Evolutionary conservation across 2,113 vertebrate genomes (phyloP).

Genomic region (Diadophis punctatus): DNA sequence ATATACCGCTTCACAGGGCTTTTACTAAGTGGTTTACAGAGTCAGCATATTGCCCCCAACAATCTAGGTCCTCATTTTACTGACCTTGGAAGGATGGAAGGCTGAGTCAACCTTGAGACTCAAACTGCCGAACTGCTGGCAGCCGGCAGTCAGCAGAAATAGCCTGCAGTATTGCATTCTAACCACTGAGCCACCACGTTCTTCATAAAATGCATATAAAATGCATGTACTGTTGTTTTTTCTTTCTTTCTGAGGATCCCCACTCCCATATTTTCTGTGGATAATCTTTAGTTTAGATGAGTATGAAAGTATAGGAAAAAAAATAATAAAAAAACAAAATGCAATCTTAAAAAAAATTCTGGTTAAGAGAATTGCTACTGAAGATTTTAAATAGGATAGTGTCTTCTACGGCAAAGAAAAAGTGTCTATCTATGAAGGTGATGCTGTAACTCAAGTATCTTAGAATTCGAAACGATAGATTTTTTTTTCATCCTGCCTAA

Average conservation of each 20-base stretch:
- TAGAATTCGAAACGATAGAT: background rate
- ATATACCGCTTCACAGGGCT: too few relatives aligned
- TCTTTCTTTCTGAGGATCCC: background rate
- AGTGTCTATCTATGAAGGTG: background rate
- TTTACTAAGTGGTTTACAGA: too few relatives aligned
- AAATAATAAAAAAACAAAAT: background rate
- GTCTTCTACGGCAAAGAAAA: background rate
- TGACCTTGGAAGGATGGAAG: too few relatives aligned
- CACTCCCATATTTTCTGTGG: background rate
- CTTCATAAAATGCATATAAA: too few relatives aligned
- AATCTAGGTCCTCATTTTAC: too few relatives aligned
- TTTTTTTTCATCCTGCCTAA: conserved; percentile 19
- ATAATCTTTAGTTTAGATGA: background rate
- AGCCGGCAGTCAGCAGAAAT: too few relatives aligned
- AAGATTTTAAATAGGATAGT: background rate
- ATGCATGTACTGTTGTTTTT: background rate
- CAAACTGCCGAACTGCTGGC: too few relatives aligned
- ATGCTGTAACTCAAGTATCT: background rate
- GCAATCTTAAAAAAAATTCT: fast-evolving
- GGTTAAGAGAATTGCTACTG: background rate
- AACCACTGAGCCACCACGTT: too few relatives aligned
- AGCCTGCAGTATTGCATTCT: too few relatives aligned
- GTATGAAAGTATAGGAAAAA: conserved; percentile 1
- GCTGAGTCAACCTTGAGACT: too few relatives aligned
- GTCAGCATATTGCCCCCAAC: too few relatives aligned